These are phyloP conservation scores for Corvus cornix DNA, from an alignment of 2,113 vertebrate species.

Conservation along the genomic window DNA sequence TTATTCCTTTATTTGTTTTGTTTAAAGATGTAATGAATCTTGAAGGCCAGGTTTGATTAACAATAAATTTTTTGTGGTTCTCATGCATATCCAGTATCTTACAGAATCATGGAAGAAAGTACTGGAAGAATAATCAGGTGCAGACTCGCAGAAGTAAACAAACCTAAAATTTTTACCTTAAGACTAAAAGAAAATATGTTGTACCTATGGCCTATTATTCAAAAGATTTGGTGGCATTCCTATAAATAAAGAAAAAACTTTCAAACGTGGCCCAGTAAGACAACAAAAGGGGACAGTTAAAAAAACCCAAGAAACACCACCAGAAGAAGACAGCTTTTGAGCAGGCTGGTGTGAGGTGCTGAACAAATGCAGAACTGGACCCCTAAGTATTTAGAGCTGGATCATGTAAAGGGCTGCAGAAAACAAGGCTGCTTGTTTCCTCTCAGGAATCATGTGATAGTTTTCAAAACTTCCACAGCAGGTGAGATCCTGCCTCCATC, in stretches of 20 bases:
- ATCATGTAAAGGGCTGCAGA: neutral
- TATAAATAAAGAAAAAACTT: neutral
- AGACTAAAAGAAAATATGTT: neutral
- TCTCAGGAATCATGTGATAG: neutral
- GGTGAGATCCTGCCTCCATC: neutral
- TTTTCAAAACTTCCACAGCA: neutral
- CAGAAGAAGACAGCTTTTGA: neutral
- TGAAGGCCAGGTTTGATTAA: neutral
- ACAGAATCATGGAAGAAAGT: neutral
- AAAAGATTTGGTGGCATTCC: neutral
- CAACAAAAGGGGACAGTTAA: neutral
- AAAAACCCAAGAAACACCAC: neutral
- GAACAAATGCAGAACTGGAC: neutral
- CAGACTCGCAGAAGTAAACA: neutral
- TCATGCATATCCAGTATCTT: conserved; percentile 28
- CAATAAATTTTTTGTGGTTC: neutral
- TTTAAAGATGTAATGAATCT: neutral
- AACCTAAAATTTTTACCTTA: neutral
- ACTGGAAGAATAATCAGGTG: neutral
- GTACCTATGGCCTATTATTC: neutral
- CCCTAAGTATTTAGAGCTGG: neutral
- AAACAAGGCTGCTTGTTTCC: neutral
- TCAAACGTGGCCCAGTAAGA: neutral
- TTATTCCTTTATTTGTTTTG: conserved; percentile 34
- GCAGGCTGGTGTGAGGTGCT: neutral